Base-by-base conservation (phyloP, 2,888 invertebrate genomes). In the Spilosoma lubricipeda region DNA sequence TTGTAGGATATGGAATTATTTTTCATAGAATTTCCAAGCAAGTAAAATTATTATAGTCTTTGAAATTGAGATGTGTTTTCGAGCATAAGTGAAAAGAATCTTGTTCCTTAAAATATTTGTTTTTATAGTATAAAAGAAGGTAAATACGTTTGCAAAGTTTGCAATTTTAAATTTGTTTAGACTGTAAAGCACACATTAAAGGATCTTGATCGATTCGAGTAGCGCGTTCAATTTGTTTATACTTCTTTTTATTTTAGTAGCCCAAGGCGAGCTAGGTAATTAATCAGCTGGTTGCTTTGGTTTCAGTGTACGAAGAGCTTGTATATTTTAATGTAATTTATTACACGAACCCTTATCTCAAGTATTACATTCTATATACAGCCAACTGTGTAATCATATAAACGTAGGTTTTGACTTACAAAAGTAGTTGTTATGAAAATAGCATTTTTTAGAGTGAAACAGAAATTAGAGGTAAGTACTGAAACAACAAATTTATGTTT, bases 271-370 rank as follows among this genome's bases (percentile, higher is more conserved):
- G 75, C 74, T 69, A 13, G 72, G 79, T 80, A 83, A 83, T 85
- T 85, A 83, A 85, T 85, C 83, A 85, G 79, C 67, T 78, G 72
- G 72, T 73, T 74, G 72, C 74, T 82, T 83, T 79, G 80, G 81
- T 82, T 85, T 79, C 73, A 78, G 79, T 78, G 70, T 68, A 75
- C 82, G 70, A 77, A 78, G 73, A 70, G 79, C 77, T 80, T 84
- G 82, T 84, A 75, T 83, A 83, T 83, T 82, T 76, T 80, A 80
- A 78, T 79, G 77, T 83, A 78, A 84, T 85, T 84, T 84, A 85
- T 82, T 77, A 78, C 75, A 76, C n/a, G 65, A 75, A 77, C 72
- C 80, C 72, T 78, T 76, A 82, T 75, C 67, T 75, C 65, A 78
- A 78, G 75, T 77, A 66, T 76, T 77, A 56, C 70, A 75, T 74